These are phyloP conservation scores for Copsychus sechellarum DNA, from an alignment of 2,113 vertebrate species.

Conservation along the genomic window DNA sequence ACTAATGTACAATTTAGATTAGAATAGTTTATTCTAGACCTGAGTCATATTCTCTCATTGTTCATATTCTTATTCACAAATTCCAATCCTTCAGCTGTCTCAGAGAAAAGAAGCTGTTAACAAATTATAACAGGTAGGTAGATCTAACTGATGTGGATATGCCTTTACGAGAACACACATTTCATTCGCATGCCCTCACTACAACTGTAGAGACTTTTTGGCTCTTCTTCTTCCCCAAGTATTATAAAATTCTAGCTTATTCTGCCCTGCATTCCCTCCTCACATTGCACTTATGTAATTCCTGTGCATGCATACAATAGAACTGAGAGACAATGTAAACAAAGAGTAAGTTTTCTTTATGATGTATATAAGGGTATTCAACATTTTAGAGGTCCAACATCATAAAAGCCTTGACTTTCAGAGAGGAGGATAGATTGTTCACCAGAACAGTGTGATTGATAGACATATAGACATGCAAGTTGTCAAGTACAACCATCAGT, in stretches of 20 bases:
- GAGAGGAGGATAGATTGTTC: neutral
- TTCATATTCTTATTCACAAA: conserved; percentile 8
- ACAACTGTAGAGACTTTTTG: neutral
- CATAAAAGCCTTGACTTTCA: neutral
- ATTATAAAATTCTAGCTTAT: neutral
- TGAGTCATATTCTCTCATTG: neutral
- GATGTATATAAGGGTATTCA: neutral
- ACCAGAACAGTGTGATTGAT: neutral
- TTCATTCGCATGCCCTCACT: neutral
- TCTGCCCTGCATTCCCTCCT: neutral
- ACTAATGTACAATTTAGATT: neutral
- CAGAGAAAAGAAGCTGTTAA: neutral
- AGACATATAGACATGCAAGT: neutral
- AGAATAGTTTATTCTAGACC: neutral
- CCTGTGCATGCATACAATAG: neutral
- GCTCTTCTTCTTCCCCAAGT: neutral
- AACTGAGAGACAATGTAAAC: neutral
- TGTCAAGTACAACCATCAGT: neutral
- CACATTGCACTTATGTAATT: neutral
- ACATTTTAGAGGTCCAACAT: neutral
- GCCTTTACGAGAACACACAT: neutral
- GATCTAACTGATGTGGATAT: neutral
- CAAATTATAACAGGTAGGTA: neutral
- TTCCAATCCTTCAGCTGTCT: neutral
- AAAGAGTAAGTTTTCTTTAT: neutral